These are phyloP conservation scores for Oedothorax gibbosus DNA, from an alignment of 1,140 invertebrate genomes.

Conservation along the genomic window DNA sequence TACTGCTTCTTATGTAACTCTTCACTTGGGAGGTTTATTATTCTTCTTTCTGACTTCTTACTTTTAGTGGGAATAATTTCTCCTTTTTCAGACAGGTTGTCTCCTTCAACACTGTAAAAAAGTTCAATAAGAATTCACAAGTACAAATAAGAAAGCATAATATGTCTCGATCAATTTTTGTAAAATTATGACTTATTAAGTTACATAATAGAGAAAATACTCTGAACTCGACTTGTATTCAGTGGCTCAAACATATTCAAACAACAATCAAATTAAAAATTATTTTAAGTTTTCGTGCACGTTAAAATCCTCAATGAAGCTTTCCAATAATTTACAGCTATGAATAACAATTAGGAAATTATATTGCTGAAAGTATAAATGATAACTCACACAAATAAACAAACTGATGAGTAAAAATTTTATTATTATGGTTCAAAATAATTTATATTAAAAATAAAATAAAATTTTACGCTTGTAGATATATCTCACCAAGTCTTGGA, in stretches of 20 bases:
- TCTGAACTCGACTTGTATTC: no score
- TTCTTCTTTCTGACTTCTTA: slow-evolving; percentile 32
- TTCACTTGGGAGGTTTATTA: slow-evolving; percentile 11
- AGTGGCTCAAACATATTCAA: no score
- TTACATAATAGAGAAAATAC: no score
- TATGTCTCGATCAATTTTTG: not conserved
- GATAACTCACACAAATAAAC: no score
- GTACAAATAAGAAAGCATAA: not conserved
- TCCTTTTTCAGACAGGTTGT: slow-evolving; percentile 35
- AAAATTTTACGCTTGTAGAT: not conserved
- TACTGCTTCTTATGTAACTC: slow-evolving; percentile 24
- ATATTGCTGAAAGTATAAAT: no score
- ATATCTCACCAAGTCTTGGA: slow-evolving; percentile 38
- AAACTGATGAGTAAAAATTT: not conserved
- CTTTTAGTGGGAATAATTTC: slow-evolving; percentile 45
- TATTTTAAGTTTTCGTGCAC: no score
- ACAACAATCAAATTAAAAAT: no score
- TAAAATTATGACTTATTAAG: not conserved
- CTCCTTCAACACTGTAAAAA: slow-evolving; percentile 28
- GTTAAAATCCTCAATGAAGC: no score
- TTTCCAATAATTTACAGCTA: no score
- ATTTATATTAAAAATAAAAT: not conserved
- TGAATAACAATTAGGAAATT: no score
- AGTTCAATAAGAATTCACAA: not conserved
- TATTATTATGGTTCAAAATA: not conserved